Conservation (phyloP, 2,797 vertebrate genomes). For the Dipus sagitta region DNA sequence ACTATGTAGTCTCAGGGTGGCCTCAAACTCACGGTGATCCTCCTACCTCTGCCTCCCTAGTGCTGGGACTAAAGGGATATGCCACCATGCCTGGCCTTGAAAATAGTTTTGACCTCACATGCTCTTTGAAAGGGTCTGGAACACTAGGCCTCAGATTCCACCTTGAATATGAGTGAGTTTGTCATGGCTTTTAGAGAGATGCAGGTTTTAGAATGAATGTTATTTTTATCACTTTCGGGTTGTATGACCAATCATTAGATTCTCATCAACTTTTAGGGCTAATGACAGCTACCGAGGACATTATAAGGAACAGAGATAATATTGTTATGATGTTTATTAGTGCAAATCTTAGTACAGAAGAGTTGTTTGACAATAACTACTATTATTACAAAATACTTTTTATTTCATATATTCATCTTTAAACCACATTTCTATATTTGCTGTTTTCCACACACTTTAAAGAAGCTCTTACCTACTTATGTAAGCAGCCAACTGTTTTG, state of each 20-base stretch:
- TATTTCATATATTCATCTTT: constrained; percentile 41
- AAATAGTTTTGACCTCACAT: not conserved
- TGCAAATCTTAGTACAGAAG: not conserved
- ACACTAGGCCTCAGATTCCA: not conserved
- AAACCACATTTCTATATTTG: constrained; percentile 53
- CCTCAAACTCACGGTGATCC: no score
- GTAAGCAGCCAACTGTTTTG: constrained; percentile 90
- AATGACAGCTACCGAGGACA: not conserved
- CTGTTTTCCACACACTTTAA: constrained; percentile 54
- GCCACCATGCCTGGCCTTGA: no score
- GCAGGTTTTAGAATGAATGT: not conserved
- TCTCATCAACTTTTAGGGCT: not conserved
- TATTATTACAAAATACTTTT: constrained; percentile 7
- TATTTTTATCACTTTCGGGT: constrained; percentile 34
- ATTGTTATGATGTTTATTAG: not conserved
- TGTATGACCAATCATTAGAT: not conserved
- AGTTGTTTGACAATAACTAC: not conserved
- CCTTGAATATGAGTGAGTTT: constrained; percentile 42
- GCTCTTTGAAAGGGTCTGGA: not conserved
- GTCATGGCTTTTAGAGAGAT: not conserved
- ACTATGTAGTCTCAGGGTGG: no score
- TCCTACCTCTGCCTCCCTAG: no score
- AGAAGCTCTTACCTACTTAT: constrained; percentile 88
- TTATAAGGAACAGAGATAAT: constrained; percentile 2
- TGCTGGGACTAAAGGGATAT: no score